Evolutionary conservation across 2,797 vertebrate genomes (phyloP), one percentile per base, ranked within the genome.

Genomic region (Liasis olivaceus): DNA sequence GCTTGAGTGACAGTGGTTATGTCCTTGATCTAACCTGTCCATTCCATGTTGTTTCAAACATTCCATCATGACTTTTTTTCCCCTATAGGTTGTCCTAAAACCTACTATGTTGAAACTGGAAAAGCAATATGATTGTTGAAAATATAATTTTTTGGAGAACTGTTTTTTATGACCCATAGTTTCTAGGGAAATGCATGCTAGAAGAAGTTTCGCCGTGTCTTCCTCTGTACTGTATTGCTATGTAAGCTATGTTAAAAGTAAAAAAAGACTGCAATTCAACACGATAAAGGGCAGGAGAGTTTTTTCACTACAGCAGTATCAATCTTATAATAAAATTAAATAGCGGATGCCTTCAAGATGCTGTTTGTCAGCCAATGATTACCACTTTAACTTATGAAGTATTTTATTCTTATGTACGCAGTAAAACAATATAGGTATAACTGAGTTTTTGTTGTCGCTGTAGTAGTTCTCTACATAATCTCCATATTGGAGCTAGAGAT

Each of bases 21-120:
- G 95, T 97, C 98, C 97, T 97, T 97, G 97, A 97, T 98, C 97
- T 98, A 98, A 98, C 98, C 97, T 98, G 96, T 96, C 24, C 56
- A 0, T 90, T 97, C 95, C 0, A 5, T 84, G 95, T 96, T 95
- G 94, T 90, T 94, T 95, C 89, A 94, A 96, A 96, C 92, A 97
- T 98, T 98, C 98, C 98, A 90, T 91, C 96, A 96, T 2, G 72
- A 96, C 95, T 1, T 96, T 97, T 98, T 97, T 96, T 93, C 1
- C 72, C 22, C 1, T 97, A 97, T 97, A 97, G 96, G 97, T 93
- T 24, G 88, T 95, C 63, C 6, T 54, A 91, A 95, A 94, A 88
- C 17, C 84, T 36, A 54, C 69, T 24, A 2, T 59, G 64, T 47
- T 72, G 63, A 56, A 87, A 12, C 1, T 59, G 31, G 26, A 84